Conservation (phyloP, 1,140 invertebrate species). For the Drosophila bocqueti region DNA sequence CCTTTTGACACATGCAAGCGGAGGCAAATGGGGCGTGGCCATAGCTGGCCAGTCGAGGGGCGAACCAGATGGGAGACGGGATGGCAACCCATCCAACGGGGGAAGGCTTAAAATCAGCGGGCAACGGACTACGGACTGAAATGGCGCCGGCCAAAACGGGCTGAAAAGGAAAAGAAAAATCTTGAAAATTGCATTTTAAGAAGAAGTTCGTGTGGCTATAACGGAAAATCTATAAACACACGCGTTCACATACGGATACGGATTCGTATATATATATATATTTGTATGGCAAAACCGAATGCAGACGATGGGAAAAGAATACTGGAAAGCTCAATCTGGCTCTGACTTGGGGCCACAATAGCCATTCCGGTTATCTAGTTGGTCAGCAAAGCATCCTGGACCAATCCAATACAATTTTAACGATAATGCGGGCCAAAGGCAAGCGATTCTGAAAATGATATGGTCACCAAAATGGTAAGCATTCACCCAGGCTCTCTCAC, state of each 20-base stretch:
- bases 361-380: conserved; percentile 53
- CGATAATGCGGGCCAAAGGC: conserved; percentile 75
- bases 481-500: neutral
- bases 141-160: conserved; percentile 62
- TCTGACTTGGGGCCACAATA: conserved; percentile 62
- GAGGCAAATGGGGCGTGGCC: conserved; percentile 44
- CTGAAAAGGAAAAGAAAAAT: conserved; percentile 56
- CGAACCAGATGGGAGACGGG: neutral
- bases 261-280: neutral
- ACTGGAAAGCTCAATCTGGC: conserved; percentile 54
- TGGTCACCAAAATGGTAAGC: conserved; percentile 55
- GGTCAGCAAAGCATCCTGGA: conserved; percentile 61
- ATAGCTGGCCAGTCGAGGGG: conserved; percentile 22
- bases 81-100: neutral
- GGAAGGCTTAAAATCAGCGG: conserved; percentile 71
- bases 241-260: conserved; percentile 22
- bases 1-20: conserved; percentile 82
- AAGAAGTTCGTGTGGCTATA: conserved; percentile 81
- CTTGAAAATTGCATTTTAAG: conserved; percentile 84
- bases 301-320: conserved; percentile 43
- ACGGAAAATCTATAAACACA: conserved; percentile 77
- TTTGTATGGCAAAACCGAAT: conserved; percentile 7
- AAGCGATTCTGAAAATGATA: conserved; percentile 72
- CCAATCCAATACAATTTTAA: conserved; percentile 81
- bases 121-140: conserved; percentile 58